A percentile compares a stretch with the other conserved stretches of the same genome.
Evolutionary conservation across 2,888 invertebrate species (phyloP).

Genomic region (Monopis laevigella): DNA sequence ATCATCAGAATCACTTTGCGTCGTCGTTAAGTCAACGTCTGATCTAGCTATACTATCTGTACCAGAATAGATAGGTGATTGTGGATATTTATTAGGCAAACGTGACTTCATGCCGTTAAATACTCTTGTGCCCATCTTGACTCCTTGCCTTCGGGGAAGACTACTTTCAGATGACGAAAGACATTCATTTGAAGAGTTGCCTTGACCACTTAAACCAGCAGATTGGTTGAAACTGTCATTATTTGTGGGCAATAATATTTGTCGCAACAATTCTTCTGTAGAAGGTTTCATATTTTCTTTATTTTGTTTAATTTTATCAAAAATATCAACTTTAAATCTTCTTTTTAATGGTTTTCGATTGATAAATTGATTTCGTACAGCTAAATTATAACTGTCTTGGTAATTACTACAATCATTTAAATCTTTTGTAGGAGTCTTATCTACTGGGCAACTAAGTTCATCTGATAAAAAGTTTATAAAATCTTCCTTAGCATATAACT

Average conservation of each 20-base stretch:
- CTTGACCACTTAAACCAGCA: slow-evolving; percentile 28
- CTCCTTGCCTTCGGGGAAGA: slow-evolving; percentile 69
- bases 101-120: slow-evolving; percentile 59
- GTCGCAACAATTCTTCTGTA: slow-evolving; percentile 47
- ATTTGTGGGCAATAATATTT: slow-evolving; percentile 43
- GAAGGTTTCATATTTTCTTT: slow-evolving; percentile 76
- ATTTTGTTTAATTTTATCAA: slow-evolving; percentile 60
- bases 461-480: slow-evolving; percentile 72
- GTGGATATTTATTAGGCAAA: slow-evolving; percentile 31
- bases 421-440: slow-evolving; percentile 25
- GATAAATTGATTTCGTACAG: slow-evolving; percentile 52
- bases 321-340: slow-evolving; percentile 59
- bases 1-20: slow-evolving; percentile 61
- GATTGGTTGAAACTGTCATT: slow-evolving; percentile 33
- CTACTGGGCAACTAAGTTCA: slow-evolving; percentile 66
- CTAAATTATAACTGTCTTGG: slow-evolving; percentile 60
- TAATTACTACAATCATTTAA: slow-evolving; percentile 57
- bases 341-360: slow-evolving; percentile 53
- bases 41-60: slow-evolving; percentile 30
- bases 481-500: slow-evolving; percentile 75
- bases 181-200: slow-evolving; percentile 50
- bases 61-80: slow-evolving; percentile 30
- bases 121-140: slow-evolving; percentile 79
- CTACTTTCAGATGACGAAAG: slow-evolving; percentile 58
- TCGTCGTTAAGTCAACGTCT: slow-evolving; percentile 46